Percentiles rank a stretch among this genome's conserved stretches.
Conservation (phyloP, 2,113 vertebrate genomes). For the Microcebus jonahi region DNA sequence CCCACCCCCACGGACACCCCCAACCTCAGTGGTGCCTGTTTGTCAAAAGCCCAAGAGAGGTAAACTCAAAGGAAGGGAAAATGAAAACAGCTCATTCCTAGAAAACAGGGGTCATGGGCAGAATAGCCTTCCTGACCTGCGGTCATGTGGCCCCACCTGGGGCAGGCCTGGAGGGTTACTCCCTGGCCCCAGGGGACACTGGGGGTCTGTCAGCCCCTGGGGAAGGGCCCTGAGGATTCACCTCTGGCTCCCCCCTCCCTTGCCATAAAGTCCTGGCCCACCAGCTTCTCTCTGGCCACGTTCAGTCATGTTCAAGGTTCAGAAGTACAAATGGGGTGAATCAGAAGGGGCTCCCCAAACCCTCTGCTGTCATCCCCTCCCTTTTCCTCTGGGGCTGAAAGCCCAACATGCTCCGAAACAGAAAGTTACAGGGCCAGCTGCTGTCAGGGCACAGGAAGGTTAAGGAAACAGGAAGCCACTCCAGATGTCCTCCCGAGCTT, state of each 20-base stretch:
- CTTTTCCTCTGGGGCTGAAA: not conserved
- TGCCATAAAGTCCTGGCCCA: not conserved
- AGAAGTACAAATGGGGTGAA: not conserved
- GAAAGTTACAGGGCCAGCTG: constrained; percentile 73
- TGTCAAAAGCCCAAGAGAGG: not conserved
- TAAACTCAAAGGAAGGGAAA: not conserved
- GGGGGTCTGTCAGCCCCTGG: not conserved
- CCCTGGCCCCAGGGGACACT: not conserved
- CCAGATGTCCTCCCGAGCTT: constrained; percentile 47
- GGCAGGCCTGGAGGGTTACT: not conserved
- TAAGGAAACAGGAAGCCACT: constrained; percentile 76
- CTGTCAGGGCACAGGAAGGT: constrained; percentile 63
- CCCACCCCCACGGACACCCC: not conserved
- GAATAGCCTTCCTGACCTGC: constrained; percentile 55
- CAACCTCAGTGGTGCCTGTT: not conserved
- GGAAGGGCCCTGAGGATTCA: not conserved
- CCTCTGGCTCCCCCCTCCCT: not conserved
- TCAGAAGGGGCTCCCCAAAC: not conserved
- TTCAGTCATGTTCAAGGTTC: not conserved
- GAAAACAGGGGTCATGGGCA: constrained; percentile 52
- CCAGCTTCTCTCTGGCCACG: not conserved
- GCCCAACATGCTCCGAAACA: constrained; percentile 49
- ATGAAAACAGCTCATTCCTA: constrained; percentile 57
- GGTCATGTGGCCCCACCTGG: constrained; percentile 30
- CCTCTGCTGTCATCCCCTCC: not conserved